Evolutionary conservation across 2,888 invertebrate genomes (phyloP).

Genomic region (Geophilus truncorum): DNA sequence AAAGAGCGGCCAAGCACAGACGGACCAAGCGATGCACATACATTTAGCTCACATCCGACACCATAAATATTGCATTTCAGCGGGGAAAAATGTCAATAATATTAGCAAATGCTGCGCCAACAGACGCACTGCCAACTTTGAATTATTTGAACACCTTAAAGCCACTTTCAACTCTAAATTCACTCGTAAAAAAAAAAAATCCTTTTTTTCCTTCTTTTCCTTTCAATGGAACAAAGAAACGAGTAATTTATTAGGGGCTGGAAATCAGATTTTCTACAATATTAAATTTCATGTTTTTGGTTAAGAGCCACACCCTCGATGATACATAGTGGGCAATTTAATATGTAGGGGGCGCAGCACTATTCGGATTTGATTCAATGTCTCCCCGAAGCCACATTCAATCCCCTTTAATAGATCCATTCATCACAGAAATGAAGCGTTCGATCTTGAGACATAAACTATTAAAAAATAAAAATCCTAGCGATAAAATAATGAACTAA

Average conservation of each 20-base stretch:
- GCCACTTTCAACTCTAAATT: background rate
- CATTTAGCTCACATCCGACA: background rate
- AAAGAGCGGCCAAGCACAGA: background rate
- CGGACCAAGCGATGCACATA: background rate
- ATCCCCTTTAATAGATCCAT: background rate
- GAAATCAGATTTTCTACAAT: background rate
- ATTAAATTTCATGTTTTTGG: background rate
- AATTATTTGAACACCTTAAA: background rate
- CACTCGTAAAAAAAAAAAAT: background rate
- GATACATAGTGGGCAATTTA: background rate
- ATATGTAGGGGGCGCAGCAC: background rate
- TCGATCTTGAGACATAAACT: slow-evolving; percentile 6
- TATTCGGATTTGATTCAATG: background rate
- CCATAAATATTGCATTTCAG: background rate
- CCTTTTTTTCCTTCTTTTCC: too few species aligned
- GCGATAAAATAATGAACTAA: background rate
- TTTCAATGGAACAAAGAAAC: background rate
- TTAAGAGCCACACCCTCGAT: background rate
- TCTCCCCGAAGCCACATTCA: background rate
- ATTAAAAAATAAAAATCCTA: background rate
- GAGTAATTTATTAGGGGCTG: background rate
- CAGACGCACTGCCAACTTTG: background rate
- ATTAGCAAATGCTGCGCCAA: background rate
- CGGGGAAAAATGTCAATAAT: background rate
- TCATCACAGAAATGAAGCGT: background rate